Conservation (phyloP, 2,113 vertebrate species). For the Centropristis striata region DNA sequence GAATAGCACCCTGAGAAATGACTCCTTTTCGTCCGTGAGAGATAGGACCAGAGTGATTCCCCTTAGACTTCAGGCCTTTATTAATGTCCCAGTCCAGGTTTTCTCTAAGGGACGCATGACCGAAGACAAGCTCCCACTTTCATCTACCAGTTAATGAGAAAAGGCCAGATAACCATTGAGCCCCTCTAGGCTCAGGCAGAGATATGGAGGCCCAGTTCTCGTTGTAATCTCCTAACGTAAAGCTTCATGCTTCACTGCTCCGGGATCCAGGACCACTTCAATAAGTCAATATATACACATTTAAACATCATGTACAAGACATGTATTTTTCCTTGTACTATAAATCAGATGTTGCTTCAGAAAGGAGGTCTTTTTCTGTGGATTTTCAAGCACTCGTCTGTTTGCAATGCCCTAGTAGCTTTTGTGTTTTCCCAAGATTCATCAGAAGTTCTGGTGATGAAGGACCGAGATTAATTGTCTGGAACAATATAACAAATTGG, state of each 20-base stretch:
- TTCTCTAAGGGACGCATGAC: constrained; percentile 75
- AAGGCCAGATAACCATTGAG: constrained; percentile 76
- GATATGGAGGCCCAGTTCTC: constrained; percentile 61
- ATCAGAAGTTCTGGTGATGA: neutral
- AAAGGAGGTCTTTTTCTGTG: neutral
- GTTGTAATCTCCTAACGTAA: constrained; percentile 67
- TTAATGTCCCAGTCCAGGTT: constrained; percentile 73
- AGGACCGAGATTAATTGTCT: neutral
- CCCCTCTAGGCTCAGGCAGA: constrained; percentile 62
- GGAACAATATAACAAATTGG: constrained; percentile 13
- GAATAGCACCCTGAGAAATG: constrained; percentile 61
- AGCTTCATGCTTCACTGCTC: constrained; percentile 53
- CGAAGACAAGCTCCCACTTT: constrained; percentile 69
- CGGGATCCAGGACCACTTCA: constrained; percentile 58
- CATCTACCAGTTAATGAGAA: constrained; percentile 80
- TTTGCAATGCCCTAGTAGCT: neutral
- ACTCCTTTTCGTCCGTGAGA: constrained; percentile 45
- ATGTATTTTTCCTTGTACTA: constrained; percentile 41
- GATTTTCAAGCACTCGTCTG: neutral
- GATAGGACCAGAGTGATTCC: constrained; percentile 67
- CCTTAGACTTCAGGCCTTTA: constrained; percentile 67
- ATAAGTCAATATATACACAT: constrained; percentile 73
- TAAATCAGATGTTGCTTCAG: constrained; percentile 38
- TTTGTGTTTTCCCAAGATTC: neutral
- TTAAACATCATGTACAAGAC: constrained; percentile 68